Percentiles rank a stretch among this genome's conserved stretches.
Evolutionary conservation across 2,113 vertebrate species (phyloP).

Genomic region (Pelobates fuscus): DNA sequence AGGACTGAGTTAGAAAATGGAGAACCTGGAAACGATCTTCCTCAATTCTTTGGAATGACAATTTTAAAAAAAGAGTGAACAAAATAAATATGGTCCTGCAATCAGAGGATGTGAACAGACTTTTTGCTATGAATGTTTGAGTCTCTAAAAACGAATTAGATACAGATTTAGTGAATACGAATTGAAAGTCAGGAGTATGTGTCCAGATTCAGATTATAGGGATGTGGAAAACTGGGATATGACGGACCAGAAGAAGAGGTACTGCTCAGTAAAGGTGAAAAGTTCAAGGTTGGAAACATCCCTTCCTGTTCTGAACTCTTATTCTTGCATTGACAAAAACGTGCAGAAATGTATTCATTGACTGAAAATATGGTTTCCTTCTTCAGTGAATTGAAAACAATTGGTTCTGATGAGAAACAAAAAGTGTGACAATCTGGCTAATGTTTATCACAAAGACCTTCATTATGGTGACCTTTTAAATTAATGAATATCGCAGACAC

Average conservation of each 20-base stretch:
- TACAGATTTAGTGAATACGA: not conserved
- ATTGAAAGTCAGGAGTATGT: not conserved
- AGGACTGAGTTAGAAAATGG: constrained; percentile 29
- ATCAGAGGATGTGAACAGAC: not conserved
- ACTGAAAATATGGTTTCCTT: too few species aligned
- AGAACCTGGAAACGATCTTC: too few species aligned
- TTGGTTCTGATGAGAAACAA: not conserved
- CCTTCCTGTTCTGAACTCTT: too few species aligned
- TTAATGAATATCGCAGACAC: too few species aligned
- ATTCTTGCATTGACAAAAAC: too few species aligned
- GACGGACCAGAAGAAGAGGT: not conserved
- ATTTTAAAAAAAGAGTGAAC: too few species aligned
- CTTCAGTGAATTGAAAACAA: not conserved
- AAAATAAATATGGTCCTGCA: too few species aligned
- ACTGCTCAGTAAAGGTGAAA: not conserved
- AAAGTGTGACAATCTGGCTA: not conserved
- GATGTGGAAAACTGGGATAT: not conserved
- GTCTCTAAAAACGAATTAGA: not conserved
- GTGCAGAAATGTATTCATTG: too few species aligned
- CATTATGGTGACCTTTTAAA: not conserved
- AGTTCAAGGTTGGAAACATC: not conserved
- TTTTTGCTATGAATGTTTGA: not conserved
- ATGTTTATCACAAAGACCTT: not conserved
- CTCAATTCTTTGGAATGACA: too few species aligned
- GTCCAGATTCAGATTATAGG: too few species aligned